A percentile compares a stretch with the other conserved stretches of the same genome.
phyloP scores from a whole-genome alignment of 2,888 invertebrate species.

The Hipparchia sbordonii region DNA sequence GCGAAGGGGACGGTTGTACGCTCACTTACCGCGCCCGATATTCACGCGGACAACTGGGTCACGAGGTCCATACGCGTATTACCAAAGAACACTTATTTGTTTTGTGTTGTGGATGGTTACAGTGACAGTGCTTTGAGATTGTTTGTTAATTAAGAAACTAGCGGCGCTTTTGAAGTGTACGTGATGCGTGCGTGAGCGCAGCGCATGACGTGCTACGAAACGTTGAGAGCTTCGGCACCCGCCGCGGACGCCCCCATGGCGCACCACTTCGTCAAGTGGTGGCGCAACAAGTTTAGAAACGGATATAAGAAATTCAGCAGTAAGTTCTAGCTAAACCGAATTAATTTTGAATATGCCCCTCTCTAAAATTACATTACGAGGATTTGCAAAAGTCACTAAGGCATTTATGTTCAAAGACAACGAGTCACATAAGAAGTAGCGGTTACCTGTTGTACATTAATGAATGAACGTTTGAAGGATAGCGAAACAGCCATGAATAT shows the following conservation, averaged over 20 bases:
- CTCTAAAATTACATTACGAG: neutral
- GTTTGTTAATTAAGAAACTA: conserved; percentile 62
- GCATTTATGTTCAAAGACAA: neutral
- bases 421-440: neutral
- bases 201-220: conserved; percentile 84
- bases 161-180: conserved; percentile 79
- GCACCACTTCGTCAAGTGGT: conserved; percentile 89
- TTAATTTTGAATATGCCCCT: neutral
- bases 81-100: conserved; percentile 53
- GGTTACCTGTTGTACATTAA: neutral
- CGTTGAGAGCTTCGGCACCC: conserved; percentile 81
- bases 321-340: conserved; percentile 62
- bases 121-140: conserved; percentile 64
- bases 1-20: conserved; percentile 62
- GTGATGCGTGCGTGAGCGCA: conserved; percentile 83
- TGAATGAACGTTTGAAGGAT: conserved; percentile 17
- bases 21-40: conserved; percentile 51
- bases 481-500: conserved; percentile 12
- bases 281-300: conserved; percentile 89
- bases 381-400: neutral
- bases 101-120: conserved; percentile 65
- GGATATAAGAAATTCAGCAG: conserved; percentile 89
- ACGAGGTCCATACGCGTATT: conserved; percentile 63
- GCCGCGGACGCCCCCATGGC: conserved; percentile 86
- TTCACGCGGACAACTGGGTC: conserved; percentile 80